phyloP scores from a whole-genome alignment of 2,888 invertebrate species.

The Athrips mouffetella region DNA sequence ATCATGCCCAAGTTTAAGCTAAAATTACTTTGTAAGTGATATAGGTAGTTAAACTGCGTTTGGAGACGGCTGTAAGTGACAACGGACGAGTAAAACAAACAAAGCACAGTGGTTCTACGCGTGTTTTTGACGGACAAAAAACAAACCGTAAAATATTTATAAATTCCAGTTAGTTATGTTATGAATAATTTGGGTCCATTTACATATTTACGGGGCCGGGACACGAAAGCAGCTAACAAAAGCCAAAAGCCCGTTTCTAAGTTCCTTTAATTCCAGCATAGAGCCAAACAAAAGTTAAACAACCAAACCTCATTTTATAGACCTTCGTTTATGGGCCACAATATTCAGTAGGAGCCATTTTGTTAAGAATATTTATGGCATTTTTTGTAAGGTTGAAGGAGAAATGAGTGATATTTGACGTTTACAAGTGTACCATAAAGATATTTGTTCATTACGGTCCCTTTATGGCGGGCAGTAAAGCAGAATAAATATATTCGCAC shows the following conservation, averaged over 20 bases:
- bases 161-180: constrained; percentile 67
- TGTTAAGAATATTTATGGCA: constrained; percentile 73
- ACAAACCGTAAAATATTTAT: constrained; percentile 57
- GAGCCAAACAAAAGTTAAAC: constrained; percentile 66
- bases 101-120: constrained; percentile 16
- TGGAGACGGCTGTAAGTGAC: background rate
- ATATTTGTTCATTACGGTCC: constrained; percentile 68
- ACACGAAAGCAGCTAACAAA: constrained; percentile 56
- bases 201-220: constrained; percentile 60
- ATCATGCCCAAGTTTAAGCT: constrained; percentile 5
- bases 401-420: constrained; percentile 71
- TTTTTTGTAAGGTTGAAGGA: constrained; percentile 58
- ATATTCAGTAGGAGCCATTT: constrained; percentile 75
- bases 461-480: constrained; percentile 60
- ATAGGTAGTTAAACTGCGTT: background rate
- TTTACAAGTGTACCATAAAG: constrained; percentile 73
- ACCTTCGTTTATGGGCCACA: constrained; percentile 65
- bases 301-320: constrained; percentile 71
- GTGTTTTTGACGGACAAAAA: constrained; percentile 29
- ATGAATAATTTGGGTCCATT: constrained; percentile 69
- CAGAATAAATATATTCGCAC: constrained; percentile 61
- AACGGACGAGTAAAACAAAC: constrained; percentile 15
- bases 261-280: constrained; percentile 64
- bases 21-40: constrained; percentile 1
- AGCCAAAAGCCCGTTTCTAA: constrained; percentile 46